phyloP scores from a whole-genome alignment of 2,797 vertebrate genomes.

The Crypturellus tataupa region DNA sequence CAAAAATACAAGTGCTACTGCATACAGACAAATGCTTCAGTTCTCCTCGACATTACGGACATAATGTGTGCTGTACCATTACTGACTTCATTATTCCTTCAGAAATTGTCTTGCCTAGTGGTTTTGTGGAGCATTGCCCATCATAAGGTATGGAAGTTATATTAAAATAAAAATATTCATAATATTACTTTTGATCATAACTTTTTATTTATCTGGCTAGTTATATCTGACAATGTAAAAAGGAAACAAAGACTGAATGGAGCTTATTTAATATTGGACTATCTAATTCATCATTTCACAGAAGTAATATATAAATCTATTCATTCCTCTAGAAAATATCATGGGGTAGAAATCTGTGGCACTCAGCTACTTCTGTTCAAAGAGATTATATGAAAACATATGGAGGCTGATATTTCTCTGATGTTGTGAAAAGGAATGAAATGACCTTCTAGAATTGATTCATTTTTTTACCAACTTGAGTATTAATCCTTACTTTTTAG shows the following conservation, averaged over 20 bases:
- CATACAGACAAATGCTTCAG: background rate
- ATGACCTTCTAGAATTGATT: background rate
- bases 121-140: background rate
- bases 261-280: background rate
- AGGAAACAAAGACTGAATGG: background rate
- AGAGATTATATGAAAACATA: background rate
- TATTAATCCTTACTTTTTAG: background rate
- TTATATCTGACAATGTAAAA: background rate
- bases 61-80: background rate
- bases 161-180: background rate
- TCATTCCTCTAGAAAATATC: background rate
- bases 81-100: background rate
- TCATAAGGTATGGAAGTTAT: background rate
- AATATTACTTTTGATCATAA: background rate
- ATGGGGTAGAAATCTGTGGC: background rate
- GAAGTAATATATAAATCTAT: background rate
- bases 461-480: background rate
- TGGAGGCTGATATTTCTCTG: background rate
- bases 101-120: background rate
- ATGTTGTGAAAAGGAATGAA: background rate
- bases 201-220: background rate
- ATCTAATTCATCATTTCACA: background rate
- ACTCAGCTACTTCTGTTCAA: background rate
- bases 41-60: background rate
- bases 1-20: background rate